Percentiles rank a stretch among this genome's conserved stretches.
Evolutionary conservation across 2,888 invertebrate species (phyloP).

Genomic region (Andrena dorsata): DNA sequence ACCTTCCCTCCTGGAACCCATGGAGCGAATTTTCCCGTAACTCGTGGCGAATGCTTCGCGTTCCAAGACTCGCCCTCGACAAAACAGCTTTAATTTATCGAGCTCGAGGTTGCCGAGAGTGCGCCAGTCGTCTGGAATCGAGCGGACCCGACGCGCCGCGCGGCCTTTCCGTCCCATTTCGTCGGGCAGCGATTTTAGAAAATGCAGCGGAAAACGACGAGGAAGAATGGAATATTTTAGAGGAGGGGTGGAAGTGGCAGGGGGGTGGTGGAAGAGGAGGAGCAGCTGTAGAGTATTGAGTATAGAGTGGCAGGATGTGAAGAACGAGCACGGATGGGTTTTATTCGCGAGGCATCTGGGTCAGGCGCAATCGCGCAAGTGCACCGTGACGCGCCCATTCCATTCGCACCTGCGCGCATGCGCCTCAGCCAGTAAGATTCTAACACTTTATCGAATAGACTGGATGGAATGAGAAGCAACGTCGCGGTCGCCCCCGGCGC

Average conservation of each 20-base stretch:
- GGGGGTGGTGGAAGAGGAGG: not conserved
- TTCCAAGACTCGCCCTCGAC: slow-evolving; percentile 60
- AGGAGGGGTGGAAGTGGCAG: not conserved
- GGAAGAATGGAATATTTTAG: not conserved
- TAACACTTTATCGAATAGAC: slow-evolving; percentile 16
- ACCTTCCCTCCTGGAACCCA: slow-evolving; percentile 21
- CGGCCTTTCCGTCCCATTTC: slow-evolving; percentile 23
- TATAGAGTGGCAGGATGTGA: slow-evolving; percentile 66
- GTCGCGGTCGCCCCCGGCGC: too few species aligned
- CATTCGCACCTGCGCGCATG: slow-evolving; percentile 61
- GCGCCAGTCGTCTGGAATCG: not conserved
- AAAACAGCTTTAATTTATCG: slow-evolving; percentile 39
- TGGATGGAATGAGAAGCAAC: not conserved
- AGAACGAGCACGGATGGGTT: slow-evolving; percentile 70
- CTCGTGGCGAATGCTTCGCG: slow-evolving; percentile 51
- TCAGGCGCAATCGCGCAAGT: slow-evolving; percentile 71
- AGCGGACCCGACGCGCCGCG: not conserved
- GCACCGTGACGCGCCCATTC: slow-evolving; percentile 66
- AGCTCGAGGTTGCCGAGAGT: not conserved
- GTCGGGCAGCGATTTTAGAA: not conserved
- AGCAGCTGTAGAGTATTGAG: not conserved
- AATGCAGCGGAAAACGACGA: not conserved
- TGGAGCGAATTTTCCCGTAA: slow-evolving; percentile 49
- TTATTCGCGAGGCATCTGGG: slow-evolving; percentile 75
- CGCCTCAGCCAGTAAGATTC: slow-evolving; percentile 38